These are phyloP conservation scores for Actinostola sp. DNA, from an alignment of 92 coral and sea anemone genomes.

Conservation along the genomic window DNA sequence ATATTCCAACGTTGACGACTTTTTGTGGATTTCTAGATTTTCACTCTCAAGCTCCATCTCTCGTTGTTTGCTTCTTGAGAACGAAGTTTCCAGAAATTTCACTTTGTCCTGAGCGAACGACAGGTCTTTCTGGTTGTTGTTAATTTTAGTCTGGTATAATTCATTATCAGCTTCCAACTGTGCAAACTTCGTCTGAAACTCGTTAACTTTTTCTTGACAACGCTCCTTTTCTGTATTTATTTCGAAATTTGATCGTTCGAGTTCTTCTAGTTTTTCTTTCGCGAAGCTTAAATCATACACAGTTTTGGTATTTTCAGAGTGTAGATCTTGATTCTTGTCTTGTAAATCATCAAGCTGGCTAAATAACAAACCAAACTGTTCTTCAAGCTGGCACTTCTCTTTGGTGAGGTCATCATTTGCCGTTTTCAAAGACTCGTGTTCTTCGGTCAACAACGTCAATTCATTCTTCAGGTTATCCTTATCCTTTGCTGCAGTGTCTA, in stretches of 20 bases:
- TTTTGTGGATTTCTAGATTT: slow-evolving; percentile 66
- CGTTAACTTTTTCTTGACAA: slow-evolving; percentile 48
- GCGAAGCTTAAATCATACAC: slow-evolving; percentile 56
- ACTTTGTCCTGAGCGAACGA: slow-evolving; percentile 59
- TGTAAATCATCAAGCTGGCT: slow-evolving; percentile 39
- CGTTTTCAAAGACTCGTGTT: slow-evolving; percentile 45
- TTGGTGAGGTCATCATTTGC: slow-evolving; percentile 29
- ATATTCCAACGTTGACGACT: slow-evolving; percentile 61
- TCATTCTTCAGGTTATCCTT: slow-evolving; percentile 63
- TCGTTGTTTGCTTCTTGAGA: slow-evolving; percentile 57
- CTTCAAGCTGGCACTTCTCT: slow-evolving; percentile 60
- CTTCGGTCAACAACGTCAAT: slow-evolving; percentile 32
- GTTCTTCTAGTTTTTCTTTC: slow-evolving; percentile 41
- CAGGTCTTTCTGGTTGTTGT: slow-evolving; percentile 67
- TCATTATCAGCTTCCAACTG: slow-evolving; percentile 79
- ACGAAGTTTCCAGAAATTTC: slow-evolving; percentile 55
- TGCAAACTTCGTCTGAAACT: slow-evolving; percentile 47
- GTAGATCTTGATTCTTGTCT: slow-evolving; percentile 35
- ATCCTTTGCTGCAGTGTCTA: slow-evolving; percentile 52
- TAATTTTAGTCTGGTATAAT: slow-evolving; percentile 59
- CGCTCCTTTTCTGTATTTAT: slow-evolving; percentile 42
- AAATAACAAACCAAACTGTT: slow-evolving; percentile 42
- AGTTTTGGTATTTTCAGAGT: slow-evolving; percentile 51
- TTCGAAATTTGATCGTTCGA: slow-evolving; percentile 39
- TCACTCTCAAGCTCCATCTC: slow-evolving; percentile 72